Evolutionary conservation across 2,888 invertebrate genomes (phyloP).

Genomic region (Stenoptilia bipunctidactyla): DNA sequence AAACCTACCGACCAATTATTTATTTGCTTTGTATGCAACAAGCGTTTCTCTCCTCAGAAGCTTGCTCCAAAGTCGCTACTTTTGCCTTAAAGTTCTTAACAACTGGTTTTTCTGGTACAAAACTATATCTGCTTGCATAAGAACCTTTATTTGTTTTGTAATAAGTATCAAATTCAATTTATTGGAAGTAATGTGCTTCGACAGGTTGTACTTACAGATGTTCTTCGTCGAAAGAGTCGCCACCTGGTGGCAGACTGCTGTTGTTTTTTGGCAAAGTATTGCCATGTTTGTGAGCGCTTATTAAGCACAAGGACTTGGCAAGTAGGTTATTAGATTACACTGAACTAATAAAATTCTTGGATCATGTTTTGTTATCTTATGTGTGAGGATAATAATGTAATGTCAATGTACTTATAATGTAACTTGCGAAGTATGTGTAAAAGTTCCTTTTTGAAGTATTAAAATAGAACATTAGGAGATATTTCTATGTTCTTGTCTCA

Average conservation of each 20-base stretch:
- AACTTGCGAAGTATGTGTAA: too few species aligned
- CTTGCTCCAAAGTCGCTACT: slow-evolving; percentile 2
- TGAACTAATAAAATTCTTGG: too few species aligned
- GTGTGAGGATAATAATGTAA: too few species aligned
- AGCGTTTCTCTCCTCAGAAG: slow-evolving; percentile 1
- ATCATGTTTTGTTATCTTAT: too few species aligned
- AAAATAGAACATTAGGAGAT: too few species aligned
- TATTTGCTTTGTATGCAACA: neutral
- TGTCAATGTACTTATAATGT: too few species aligned
- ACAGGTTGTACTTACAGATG: slow-evolving; percentile 19
- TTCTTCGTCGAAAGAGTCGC: slow-evolving; percentile 6
- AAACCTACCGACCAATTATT: too few species aligned
- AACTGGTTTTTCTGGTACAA: slow-evolving; percentile 32
- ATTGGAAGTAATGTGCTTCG: too few species aligned
- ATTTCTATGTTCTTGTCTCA: too few species aligned
- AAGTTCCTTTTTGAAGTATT: too few species aligned
- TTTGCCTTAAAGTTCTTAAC: slow-evolving; percentile 12
- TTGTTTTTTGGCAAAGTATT: slow-evolving; percentile 15
- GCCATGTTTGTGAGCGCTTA: slow-evolving; percentile 25
- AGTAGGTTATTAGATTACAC: slow-evolving; percentile 29
- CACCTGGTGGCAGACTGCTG: slow-evolving; percentile 23
- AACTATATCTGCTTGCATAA: neutral
- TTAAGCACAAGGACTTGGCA: slow-evolving; percentile 40
- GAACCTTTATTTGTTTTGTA: neutral
- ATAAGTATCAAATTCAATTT: neutral